Base-by-base conservation (phyloP, 2,888 invertebrate species). In the Idaea straminata region DNA sequence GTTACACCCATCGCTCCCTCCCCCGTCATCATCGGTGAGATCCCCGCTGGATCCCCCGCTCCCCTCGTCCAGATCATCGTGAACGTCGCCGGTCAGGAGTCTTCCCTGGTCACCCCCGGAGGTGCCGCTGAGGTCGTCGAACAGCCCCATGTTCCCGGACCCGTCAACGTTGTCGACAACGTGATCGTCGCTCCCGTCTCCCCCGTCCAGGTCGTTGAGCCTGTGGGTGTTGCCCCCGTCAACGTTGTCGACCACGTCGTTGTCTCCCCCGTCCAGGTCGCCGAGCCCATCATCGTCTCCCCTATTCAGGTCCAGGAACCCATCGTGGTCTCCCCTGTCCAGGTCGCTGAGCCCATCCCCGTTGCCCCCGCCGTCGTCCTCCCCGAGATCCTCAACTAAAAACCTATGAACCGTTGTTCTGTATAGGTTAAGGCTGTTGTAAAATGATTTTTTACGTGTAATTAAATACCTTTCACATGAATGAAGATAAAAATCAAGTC, bases 321-420 rank as follows among this genome's bases (percentile, higher is more conserved):
- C 61, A 67, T 70, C 5, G 62, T 70, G 35, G 67, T 66, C 10
- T 75, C 74, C 34, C 72, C 76, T 69, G 72, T 78, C 57, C 62
- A 69, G 36, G 67, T 75, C 61, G 76, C 65, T 13, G 64, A 67
- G 64, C 74, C 78, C 61, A 67, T 78, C 68, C 35, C 80, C 65
- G 77, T 81, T 61, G 67, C 65, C 16, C 75, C 79, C 71, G 79
- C 69, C 15, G 76, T 82, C 64, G 72, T 70, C 68, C 80, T 83
- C 61, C 83, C 84, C 62, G 83, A 82, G n/a, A 69, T 61, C 58
- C 79, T 84, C 63, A 83, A 81, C 80, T 83, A 80, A 80, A 57
- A 34, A 15, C 35, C 47, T 47, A 7, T 47, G 13, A 47, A 47
- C 47, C 10, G 4, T 25, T 47, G 13, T 36, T 5, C 36, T 36